A percentile compares a stretch with the other conserved stretches of the same genome.
phyloP scores from a whole-genome alignment of 2,797 vertebrate species.

The Xenentodon cancila region DNA sequence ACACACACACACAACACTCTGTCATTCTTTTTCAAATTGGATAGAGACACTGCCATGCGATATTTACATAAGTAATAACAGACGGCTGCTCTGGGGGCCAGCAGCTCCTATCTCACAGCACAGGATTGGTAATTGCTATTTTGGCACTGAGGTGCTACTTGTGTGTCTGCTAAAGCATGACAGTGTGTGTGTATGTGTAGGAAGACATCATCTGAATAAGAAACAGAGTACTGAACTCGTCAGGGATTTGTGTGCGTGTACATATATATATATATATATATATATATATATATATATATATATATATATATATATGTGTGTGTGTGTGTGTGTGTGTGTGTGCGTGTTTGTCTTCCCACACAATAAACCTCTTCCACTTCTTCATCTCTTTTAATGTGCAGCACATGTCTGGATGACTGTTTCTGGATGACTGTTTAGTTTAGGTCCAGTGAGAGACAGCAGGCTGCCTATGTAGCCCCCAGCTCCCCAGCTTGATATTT shows the following conservation, averaged over 20 bases:
- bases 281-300: no score
- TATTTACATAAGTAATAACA: conserved; percentile 80
- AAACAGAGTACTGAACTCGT: conserved; percentile 40
- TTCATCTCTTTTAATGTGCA: conserved; percentile 25
- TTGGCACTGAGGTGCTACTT: conserved; percentile 69
- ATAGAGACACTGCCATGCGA: conserved; percentile 67
- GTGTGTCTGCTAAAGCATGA: conserved; percentile 35
- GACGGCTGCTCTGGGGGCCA: conserved; percentile 60
- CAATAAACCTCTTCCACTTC: conserved; percentile 30
- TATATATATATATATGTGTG: no score
- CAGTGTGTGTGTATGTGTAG: conserved; percentile 4
- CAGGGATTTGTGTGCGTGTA: not conserved
- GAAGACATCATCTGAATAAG: conserved; percentile 36
- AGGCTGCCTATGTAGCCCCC: conserved; percentile 37
- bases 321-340: conserved; percentile 6
- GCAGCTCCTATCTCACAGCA: conserved; percentile 62
- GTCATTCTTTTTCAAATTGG: conserved; percentile 68
- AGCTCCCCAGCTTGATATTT: conserved; percentile 55
- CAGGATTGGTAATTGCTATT: conserved; percentile 72
- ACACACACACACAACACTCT: conserved; percentile 19
- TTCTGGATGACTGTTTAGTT: conserved; percentile 48
- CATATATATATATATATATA: no score
- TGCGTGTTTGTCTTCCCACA: not conserved
- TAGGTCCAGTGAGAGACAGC: conserved; percentile 49
- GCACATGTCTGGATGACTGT: conserved; percentile 40